Base-by-base conservation (phyloP, 2,113 vertebrate genomes). In the Dicaeum eximium region DNA sequence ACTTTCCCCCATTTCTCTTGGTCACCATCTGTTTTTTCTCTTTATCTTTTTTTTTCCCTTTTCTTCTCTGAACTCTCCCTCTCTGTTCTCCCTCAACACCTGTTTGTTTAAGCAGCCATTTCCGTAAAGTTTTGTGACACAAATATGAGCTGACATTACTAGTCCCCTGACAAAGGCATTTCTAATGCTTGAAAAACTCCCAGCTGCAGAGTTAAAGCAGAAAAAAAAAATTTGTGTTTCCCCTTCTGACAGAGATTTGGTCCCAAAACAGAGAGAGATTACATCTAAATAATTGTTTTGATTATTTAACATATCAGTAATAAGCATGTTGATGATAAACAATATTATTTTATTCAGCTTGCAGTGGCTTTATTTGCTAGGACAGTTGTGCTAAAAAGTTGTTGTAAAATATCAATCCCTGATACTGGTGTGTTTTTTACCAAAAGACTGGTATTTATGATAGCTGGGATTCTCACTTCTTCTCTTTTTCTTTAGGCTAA, bases 111-210 rank as follows among this genome's bases (percentile, higher is more conserved):
- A 95, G 61, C 51, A 80, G 90, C 79, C 22, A 60, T 93, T 96
- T 95, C 86, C 38, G 20, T 80, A 23, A 83, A 38, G n/a, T 91
- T 65, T 88, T 80, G 37, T 93, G 84, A 95, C n/a, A 96, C 35
- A 96, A 97, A 96, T 88, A 70, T 44, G 58, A 96, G 58, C 64
- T 89, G 95, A 94, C 83, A 85, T n/a, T 75, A 86, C n/a, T 77
- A 73, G 67, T 95, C 92, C 93, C 88, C 24, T 90, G 81, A 78
- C 79, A 96, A 94, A 77, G 51, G 7, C 22, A 42, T 81, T 95
- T 61, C 65, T 83, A 90, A 90, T 65, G 61, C 42, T 53, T 92
- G 50, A 96, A 94, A 84, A 94, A 67, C 23, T 89, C 78, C 54
- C 88, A 70, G 40, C 33, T 95, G 13, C 73, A 74, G n/a, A 80